Conservation (phyloP, 2,888 invertebrate genomes). For the Volucella inflata region DNA sequence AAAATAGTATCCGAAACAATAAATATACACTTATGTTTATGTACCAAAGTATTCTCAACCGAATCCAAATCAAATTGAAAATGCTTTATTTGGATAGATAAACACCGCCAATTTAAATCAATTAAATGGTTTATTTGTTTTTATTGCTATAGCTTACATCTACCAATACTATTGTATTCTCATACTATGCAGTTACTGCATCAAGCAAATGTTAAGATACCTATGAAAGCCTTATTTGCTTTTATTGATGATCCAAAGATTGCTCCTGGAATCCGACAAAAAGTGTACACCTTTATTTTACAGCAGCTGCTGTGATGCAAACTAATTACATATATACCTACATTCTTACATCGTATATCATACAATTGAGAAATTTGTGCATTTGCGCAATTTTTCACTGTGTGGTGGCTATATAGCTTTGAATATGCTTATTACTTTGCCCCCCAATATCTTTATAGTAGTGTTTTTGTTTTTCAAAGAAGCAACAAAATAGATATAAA, state of each 20-base stretch:
- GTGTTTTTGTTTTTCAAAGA: slow-evolving; percentile 52
- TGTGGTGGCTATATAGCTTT: slow-evolving; percentile 48
- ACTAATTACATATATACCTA: slow-evolving; percentile 28
- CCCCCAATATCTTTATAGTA: slow-evolving; percentile 15
- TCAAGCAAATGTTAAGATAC: too few relatives aligned
- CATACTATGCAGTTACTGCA: too few relatives aligned
- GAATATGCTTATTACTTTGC: slow-evolving; percentile 55
- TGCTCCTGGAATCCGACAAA: neutral
- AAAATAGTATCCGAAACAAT: too few relatives aligned
- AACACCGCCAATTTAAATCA: neutral
- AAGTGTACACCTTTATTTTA: slow-evolving; percentile 19
- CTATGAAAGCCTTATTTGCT: neutral
- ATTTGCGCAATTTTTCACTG: slow-evolving; percentile 71
- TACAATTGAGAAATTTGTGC: slow-evolving; percentile 64
- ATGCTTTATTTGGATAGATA: too few relatives aligned
- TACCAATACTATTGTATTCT: too few relatives aligned
- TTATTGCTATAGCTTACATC: neutral
- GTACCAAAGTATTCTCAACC: too few relatives aligned
- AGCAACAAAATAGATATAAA: slow-evolving; percentile 23
- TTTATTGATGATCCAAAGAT: neutral
- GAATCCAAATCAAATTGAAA: too few relatives aligned
- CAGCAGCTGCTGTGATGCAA: slow-evolving; percentile 1
- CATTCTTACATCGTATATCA: slow-evolving; percentile 52
- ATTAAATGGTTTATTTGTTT: neutral
- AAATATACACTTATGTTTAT: too few relatives aligned